phyloP scores from a whole-genome alignment of 2,888 invertebrate genomes.

The Amphipyra tragopoginis region DNA sequence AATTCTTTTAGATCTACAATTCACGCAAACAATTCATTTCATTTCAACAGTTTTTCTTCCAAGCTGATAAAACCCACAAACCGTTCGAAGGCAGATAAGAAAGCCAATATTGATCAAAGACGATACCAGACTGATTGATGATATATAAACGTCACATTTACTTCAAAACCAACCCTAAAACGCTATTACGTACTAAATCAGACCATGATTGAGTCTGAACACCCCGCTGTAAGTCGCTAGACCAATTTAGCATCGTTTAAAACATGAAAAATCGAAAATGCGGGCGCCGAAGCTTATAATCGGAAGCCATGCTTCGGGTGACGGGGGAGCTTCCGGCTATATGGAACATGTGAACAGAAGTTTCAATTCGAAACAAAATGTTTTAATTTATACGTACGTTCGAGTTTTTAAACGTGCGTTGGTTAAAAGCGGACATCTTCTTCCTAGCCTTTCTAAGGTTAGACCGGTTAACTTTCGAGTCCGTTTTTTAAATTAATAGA shows the following conservation, averaged over 20 bases:
- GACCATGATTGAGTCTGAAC: conserved; percentile 27
- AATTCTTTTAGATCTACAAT: too few species aligned
- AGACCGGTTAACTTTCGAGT: too few species aligned
- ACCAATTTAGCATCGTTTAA: conserved; percentile 52
- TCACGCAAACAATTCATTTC: too few species aligned
- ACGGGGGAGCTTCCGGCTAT: conserved; percentile 36
- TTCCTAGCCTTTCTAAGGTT: too few species aligned
- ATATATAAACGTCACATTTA: not conserved
- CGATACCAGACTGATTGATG: not conserved
- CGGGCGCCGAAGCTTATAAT: conserved; percentile 41
- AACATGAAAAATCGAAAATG: conserved; percentile 57
- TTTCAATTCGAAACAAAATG: not conserved
- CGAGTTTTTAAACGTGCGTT: too few species aligned
- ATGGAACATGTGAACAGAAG: conserved; percentile 14
- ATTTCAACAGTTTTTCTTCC: too few species aligned
- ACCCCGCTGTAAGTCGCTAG: conserved; percentile 23
- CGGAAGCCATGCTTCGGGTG: conserved; percentile 51
- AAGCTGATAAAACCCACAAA: too few species aligned
- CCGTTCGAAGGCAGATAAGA: too few species aligned
- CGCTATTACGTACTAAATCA: conserved; percentile 21
- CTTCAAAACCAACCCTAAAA: conserved; percentile 10
- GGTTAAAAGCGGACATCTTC: too few species aligned
- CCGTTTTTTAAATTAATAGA: too few species aligned
- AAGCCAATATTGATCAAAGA: too few species aligned
- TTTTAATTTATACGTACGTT: too few species aligned